These are phyloP conservation scores for Apis cerana DNA, from an alignment of 1,140 invertebrate species.

Conservation along the genomic window DNA sequence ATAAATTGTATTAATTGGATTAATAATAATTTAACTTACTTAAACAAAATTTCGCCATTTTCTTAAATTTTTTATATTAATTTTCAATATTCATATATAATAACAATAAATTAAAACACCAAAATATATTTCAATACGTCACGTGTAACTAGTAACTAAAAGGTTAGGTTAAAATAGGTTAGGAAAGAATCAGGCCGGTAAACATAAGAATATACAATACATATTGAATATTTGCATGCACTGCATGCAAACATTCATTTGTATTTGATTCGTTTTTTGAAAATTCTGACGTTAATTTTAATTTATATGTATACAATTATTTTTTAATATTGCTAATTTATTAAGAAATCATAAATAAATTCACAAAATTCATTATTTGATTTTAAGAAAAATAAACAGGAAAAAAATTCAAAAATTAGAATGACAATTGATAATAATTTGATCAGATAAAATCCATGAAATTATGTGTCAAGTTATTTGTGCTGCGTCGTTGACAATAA, in stretches of 20 bases:
- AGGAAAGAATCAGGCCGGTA: not conserved
- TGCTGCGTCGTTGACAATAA: not conserved
- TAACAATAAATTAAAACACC: not conserved
- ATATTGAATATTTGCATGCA: not conserved
- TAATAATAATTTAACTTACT: slow-evolving; percentile 78
- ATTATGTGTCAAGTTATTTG: not conserved
- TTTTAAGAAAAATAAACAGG: too few species aligned
- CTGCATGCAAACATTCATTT: not conserved
- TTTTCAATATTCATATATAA: not conserved
- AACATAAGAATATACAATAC: not conserved
- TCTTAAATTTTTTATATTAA: slow-evolving; percentile 16
- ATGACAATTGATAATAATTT: not conserved
- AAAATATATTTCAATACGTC: not conserved
- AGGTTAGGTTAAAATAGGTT: too few species aligned
- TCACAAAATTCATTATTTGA: not conserved
- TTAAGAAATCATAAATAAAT: not conserved
- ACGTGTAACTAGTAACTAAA: not conserved
- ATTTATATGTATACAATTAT: not conserved
- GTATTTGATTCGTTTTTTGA: not conserved
- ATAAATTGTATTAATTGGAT: not conserved
- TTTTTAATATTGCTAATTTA: not conserved
- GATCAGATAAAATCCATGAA: not conserved
- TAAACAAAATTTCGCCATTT: slow-evolving; percentile 83
- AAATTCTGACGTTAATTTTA: not conserved
- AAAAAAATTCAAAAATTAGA: not conserved